phyloP scores from a whole-genome alignment of 2,888 invertebrate species.

The Sphaerophoria rueppellii region DNA sequence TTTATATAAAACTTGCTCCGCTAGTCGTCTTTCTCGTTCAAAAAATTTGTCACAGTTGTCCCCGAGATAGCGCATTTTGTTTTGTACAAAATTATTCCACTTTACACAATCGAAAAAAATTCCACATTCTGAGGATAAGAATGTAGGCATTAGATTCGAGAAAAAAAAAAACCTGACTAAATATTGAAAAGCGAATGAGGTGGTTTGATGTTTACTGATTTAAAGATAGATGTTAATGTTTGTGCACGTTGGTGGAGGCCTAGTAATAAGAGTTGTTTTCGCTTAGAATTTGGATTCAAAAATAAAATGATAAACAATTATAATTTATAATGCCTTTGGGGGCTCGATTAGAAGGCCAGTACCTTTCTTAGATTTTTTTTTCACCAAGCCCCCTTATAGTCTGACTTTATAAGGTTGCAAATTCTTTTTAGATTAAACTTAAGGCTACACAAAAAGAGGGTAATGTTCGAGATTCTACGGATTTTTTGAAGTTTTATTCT shows the following conservation, averaged over 20 bases:
- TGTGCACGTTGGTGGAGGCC: neutral
- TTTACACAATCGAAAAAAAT: neutral
- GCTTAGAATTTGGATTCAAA: neutral
- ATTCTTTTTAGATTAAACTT: no score
- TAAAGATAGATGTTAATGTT: neutral
- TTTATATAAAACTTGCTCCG: neutral
- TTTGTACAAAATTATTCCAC: conserved; percentile 7
- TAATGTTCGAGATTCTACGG: no score
- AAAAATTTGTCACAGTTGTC: neutral
- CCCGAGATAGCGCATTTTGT: neutral
- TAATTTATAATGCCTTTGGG: neutral
- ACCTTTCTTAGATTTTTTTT: neutral
- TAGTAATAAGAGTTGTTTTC: neutral
- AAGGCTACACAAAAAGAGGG: no score
- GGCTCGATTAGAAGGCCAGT: neutral
- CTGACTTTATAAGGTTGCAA: neutral
- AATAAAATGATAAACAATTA: neutral
- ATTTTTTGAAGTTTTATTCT: no score
- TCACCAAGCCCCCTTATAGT: neutral
- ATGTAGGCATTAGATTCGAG: neutral
- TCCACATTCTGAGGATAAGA: conserved; percentile 1
- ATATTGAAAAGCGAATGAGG: neutral
- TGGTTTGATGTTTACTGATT: neutral
- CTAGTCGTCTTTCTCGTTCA: neutral
- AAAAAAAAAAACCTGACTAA: neutral